Base-by-base conservation (phyloP, 2,888 invertebrate genomes). In the Dryomyza anilis region DNA sequence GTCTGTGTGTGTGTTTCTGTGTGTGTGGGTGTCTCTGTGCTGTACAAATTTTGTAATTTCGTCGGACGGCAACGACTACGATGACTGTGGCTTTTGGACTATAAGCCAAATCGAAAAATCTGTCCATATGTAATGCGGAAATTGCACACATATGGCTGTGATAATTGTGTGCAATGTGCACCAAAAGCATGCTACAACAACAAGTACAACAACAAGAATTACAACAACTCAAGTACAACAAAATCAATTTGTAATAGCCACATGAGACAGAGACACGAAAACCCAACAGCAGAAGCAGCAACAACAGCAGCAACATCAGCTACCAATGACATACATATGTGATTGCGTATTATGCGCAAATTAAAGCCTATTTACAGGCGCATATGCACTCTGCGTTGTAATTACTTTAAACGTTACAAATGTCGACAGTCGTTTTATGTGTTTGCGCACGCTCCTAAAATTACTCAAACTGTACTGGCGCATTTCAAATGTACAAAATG, bases 221-320 rank as follows among this genome's bases (percentile, higher is more conserved):
- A 23, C 50, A 65, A 70, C 74, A 73, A 76, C 78, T n/a, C 52
- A 65, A 70, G 74, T 72, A 76, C 78, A 78, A 77, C 74, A 72
- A 75, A 78, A 74, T 77, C 77, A 77, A 77, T 77, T 78, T 78
- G 77, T 73, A 73, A 72, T 73, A 72, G 72, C 74, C 77, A 74
- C 77, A 74, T 71, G 75, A 76, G 76, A 77, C 71, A 71, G 74
- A 71, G 39, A 58, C 25, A 36, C 46, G 29, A 5, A 23, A 19
- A 30, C 50, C 50, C n/a, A 43, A n/a, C 29, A n/a, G n/a, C n/a
- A n/a, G n/a, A n/a, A n/a, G n/a, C 33, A 46, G 25, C 2, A n/a
- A n/a, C n/a, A n/a, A n/a, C n/a, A n/a, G n/a, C n/a, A n/a, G n/a
- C n/a, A n/a, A n/a, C n/a, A n/a, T n/a, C n/a, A n/a, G n/a, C n/a